These are phyloP conservation scores for Amphiura filiformis DNA, from an alignment of 35 echinoderm and acorn worm species.

Conservation along the genomic window DNA sequence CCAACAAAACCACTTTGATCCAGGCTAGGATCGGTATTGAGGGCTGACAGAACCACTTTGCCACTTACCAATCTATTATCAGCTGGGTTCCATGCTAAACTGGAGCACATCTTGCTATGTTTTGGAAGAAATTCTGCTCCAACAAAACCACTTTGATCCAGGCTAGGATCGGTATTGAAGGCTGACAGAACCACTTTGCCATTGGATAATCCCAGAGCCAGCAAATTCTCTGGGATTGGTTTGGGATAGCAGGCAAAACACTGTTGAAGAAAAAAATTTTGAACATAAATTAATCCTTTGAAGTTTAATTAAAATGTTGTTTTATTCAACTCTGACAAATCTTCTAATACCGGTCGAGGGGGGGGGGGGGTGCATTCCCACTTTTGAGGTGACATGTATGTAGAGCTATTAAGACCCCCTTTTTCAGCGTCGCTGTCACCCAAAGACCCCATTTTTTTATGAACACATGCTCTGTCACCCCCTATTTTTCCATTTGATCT, in stretches of 20 bases:
- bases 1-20: slow-evolving; percentile 62
- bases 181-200: slow-evolving; percentile 78
- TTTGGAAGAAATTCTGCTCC: slow-evolving; percentile 76
- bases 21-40: slow-evolving; percentile 46
- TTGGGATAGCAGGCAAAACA: slow-evolving; percentile 90
- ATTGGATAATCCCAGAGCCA: slow-evolving; percentile 64
- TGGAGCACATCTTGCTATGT: slow-evolving; percentile 65
- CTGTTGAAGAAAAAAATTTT: slow-evolving; percentile 33
- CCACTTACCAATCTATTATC: slow-evolving; percentile 81
- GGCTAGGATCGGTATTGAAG: slow-evolving; percentile 54
- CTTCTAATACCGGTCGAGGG: neutral
- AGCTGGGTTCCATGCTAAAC: slow-evolving; percentile 77
- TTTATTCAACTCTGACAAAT: neutral
- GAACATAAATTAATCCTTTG: neutral
- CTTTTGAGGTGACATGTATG: too few species aligned
- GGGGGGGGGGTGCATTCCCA: too few species aligned
- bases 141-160: slow-evolving; percentile 49
- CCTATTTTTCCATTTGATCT: too few species aligned
- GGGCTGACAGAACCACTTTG: slow-evolving; percentile 71
- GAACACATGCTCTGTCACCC: too few species aligned
- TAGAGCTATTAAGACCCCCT: too few species aligned
- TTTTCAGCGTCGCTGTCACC: too few species aligned
- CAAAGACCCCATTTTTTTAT: too few species aligned
- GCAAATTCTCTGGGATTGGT: slow-evolving; percentile 48
- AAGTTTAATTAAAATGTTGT: neutral